Percentiles rank a stretch among this genome's conserved stretches.
Evolutionary conservation across 2,888 invertebrate species (phyloP).

Genomic region (Dynastes maya): DNA sequence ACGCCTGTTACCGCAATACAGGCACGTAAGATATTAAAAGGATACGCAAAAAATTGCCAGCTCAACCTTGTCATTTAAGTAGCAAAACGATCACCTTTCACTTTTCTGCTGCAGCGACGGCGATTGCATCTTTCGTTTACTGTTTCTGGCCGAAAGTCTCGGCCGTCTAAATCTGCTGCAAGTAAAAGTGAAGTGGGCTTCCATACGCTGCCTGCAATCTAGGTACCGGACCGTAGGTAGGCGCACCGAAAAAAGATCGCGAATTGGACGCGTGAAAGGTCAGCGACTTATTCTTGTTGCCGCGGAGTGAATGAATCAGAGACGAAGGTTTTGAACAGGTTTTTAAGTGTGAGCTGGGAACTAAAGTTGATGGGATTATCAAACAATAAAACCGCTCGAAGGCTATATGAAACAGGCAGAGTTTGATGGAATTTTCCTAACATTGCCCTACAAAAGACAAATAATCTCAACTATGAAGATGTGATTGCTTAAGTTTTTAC

Average conservation of each 20-base stretch:
- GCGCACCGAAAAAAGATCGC: background rate
- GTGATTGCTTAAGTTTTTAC: too few relatives aligned
- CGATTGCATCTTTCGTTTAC: slow-evolving; percentile 10
- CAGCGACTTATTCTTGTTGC: slow-evolving; percentile 6
- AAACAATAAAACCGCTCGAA: too few relatives aligned
- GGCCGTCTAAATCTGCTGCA: background rate
- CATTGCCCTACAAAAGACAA: too few relatives aligned
- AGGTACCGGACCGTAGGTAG: background rate
- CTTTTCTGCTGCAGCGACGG: slow-evolving; percentile 19
- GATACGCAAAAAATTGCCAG: background rate
- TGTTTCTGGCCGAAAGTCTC: slow-evolving; percentile 1
- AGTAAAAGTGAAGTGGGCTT: slow-evolving; percentile 15
- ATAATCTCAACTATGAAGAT: too few relatives aligned
- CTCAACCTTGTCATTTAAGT: slow-evolving; percentile 24
- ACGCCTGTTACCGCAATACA: slow-evolving; percentile 4
- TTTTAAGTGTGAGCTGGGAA: background rate
- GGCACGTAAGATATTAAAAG: background rate
- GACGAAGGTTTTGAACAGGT: background rate
- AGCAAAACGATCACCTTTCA: slow-evolving; percentile 26
- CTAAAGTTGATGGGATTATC: too few relatives aligned
- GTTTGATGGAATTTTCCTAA: too few relatives aligned
- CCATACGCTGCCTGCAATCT: background rate
- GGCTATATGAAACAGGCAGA: too few relatives aligned
- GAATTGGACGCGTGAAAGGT: slow-evolving; percentile 7
- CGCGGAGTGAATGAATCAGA: slow-evolving; percentile 11